Evolutionary conservation across 2,797 vertebrate genomes (phyloP), one percentile per base, ranked within the genome.

Genomic region (Hirundo rustica): DNA sequence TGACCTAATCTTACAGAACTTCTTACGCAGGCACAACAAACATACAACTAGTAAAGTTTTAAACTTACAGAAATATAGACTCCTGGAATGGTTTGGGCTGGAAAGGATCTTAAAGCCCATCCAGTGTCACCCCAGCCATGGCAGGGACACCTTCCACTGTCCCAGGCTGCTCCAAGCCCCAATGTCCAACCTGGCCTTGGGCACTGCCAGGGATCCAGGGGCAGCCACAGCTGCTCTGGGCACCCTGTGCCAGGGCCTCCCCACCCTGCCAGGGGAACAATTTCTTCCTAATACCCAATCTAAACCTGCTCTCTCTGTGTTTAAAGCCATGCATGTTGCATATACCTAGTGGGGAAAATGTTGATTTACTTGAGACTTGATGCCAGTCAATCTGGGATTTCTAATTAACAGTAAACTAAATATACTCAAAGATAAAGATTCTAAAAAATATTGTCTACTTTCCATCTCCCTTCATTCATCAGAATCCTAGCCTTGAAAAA

Each of bases 41-140:
- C 21, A 38, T 6, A 27, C 0, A 47, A 16, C 8, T 47, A n/a
- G 53, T 22, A 8, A 85, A 61, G 14, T 53, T 83, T 78, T 40
- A 78, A 89, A 79, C 12, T 22, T 36, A 15, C 0, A 66, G 34
- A 78, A 72, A 25, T 27, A 47, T 1, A 47, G 13, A 53, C 13
- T 48, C 6, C 23, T 18, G 7, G 40, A 54, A 66, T 36, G 30
- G 4, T 11, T 66, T 60, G 13, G 26, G 21, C 26, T 53, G 22
- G 21, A 61, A 60, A 1, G 17, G 22, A 32, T 15, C 30, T 47
- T 5, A 42, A 71, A 60, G 0, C 8, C 1, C 38, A 47, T 1
- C 11, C 7, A 5, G 1, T 6, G 0, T 22, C 30, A 32, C 21
- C 26, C 45, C 9, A 1, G 12, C 45, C 45, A 7, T 42, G n/a